phyloP scores from a whole-genome alignment of 2,113 vertebrate species.

The Barbus barbus region DNA sequence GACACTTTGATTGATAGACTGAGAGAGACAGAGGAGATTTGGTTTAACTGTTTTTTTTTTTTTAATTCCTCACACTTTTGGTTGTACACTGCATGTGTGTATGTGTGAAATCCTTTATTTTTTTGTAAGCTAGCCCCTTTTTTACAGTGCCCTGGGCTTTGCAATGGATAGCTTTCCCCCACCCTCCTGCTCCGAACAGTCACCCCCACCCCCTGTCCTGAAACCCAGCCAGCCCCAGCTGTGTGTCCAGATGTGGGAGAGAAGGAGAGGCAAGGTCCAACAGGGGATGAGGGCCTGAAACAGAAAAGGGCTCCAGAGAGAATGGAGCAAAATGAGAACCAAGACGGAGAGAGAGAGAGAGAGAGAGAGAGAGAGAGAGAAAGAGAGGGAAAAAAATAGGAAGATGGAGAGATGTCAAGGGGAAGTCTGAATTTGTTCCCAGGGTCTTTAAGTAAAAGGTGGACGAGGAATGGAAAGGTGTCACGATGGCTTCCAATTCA shows the following conservation, averaged over 20 bases:
- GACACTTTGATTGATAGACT: slow-evolving; percentile 77
- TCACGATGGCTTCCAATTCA: not conserved
- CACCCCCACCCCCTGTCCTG: slow-evolving; percentile 84
- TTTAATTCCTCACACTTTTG: slow-evolving; percentile 37
- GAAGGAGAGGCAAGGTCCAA: slow-evolving; percentile 65
- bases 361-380: slow-evolving; percentile 29
- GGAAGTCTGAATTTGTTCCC: slow-evolving; percentile 19
- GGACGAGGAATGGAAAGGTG: slow-evolving; percentile 23
- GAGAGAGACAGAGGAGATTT: slow-evolving; percentile 70
- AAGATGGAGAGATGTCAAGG: slow-evolving; percentile 44
- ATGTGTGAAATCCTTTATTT: slow-evolving; percentile 62
- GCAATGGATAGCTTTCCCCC: slow-evolving; percentile 94
- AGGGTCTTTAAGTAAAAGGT: slow-evolving; percentile 15
- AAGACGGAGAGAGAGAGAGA: slow-evolving; percentile 27
- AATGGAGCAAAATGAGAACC: slow-evolving; percentile 41
- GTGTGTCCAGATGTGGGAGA: slow-evolving; percentile 96
- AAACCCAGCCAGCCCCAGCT: slow-evolving; percentile 96
- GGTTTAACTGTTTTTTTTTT: slow-evolving; percentile 59
- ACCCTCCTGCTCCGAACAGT: slow-evolving; percentile 65
- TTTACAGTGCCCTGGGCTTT: slow-evolving; percentile 91
- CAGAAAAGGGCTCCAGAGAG: slow-evolving; percentile 45
- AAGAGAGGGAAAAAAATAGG: no score
- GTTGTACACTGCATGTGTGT: slow-evolving; percentile 58
- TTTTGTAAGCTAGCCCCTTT: slow-evolving; percentile 54
- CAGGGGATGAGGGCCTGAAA: slow-evolving; percentile 58